phyloP scores from a whole-genome alignment of 2,797 vertebrate genomes.

The Lerista edwardsae region DNA sequence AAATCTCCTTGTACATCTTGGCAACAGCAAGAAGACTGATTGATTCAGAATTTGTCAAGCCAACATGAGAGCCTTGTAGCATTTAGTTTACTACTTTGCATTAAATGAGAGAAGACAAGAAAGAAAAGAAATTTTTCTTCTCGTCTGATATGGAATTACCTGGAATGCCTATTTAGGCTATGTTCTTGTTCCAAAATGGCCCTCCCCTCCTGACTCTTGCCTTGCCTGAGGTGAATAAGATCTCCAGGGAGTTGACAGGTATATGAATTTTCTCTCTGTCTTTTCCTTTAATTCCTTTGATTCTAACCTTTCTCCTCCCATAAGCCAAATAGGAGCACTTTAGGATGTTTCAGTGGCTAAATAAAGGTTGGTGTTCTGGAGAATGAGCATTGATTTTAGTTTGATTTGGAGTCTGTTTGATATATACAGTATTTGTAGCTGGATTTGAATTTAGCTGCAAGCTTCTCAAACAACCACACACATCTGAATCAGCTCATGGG shows the following conservation, averaged over 20 bases:
- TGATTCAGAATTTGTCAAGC: conserved; percentile 60
- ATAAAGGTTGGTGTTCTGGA: not conserved
- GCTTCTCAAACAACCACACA: not conserved
- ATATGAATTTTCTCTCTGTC: not conserved
- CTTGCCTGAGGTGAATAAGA: conserved; percentile 5
- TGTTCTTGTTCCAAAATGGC: not conserved
- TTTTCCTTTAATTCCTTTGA: not conserved
- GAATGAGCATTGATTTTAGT: not conserved
- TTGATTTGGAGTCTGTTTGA: not conserved
- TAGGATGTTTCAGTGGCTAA: not conserved
- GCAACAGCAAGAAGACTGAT: conserved; percentile 65
- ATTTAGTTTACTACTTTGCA: conserved; percentile 64
- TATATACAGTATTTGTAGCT: not conserved
- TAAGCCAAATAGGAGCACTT: not conserved
- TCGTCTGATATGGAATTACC: not conserved
- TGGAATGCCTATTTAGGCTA: not conserved
- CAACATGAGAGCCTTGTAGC: conserved; percentile 54
- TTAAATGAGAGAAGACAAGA: conserved; percentile 60
- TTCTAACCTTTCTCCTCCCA: not conserved
- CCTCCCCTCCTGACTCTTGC: not conserved
- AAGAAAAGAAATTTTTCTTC: conserved; percentile 38
- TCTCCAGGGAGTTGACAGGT: not conserved
- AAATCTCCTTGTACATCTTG: conserved; percentile 59
- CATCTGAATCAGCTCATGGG: not conserved
- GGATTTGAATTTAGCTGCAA: not conserved